These are phyloP conservation scores for Phyllostomus discolor DNA, from an alignment of 2,113 vertebrate genomes.

Conservation along the genomic window DNA sequence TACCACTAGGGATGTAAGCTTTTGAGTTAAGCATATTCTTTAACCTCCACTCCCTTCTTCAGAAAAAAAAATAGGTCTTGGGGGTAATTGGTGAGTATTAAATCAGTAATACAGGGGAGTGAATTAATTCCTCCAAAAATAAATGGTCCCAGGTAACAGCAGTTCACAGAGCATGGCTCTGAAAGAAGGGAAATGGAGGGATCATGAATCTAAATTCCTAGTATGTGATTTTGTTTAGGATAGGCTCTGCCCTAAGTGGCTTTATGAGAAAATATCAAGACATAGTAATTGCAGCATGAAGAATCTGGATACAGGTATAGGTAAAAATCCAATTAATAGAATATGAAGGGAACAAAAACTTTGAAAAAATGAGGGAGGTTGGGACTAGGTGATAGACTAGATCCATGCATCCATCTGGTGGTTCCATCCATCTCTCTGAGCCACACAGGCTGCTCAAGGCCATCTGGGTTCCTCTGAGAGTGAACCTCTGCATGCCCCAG, in stretches of 20 bases:
- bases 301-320: not conserved
- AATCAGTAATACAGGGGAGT: not conserved
- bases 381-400: not conserved
- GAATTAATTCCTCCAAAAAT: not conserved
- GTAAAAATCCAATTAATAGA: not conserved
- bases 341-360: not conserved
- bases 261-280: not conserved
- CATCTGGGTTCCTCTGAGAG: not conserved
- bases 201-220: not conserved
- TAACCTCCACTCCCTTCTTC: not conserved
- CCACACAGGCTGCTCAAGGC: not conserved
- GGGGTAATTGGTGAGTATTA: not conserved
- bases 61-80: not conserved
- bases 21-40: not conserved
- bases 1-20: not conserved
- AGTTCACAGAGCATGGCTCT: not conserved
- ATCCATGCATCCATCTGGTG: not conserved
- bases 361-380: not conserved
- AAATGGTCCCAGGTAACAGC: not conserved
- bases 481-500: not conserved
- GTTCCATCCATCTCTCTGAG: not conserved
- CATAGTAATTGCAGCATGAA: not conserved
- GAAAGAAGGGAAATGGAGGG: not conserved
- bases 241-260: not conserved
- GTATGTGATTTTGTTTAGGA: not conserved